Evolutionary conservation across 2,888 invertebrate genomes (phyloP).

Genomic region (Theodoxus fluviatilis): DNA sequence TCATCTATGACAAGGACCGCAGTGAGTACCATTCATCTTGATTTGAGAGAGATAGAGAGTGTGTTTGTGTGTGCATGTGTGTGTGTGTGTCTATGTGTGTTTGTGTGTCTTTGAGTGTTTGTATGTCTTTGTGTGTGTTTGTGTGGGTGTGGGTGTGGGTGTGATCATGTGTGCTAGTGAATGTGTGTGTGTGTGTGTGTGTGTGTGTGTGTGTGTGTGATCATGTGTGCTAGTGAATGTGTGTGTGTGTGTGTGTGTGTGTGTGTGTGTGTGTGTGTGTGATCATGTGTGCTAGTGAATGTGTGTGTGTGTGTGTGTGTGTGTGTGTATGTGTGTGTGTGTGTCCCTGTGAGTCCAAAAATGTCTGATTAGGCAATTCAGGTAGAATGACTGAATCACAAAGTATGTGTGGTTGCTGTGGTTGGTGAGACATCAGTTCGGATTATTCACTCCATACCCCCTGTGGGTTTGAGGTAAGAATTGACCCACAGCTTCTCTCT

Average conservation of each 20-base stretch:
- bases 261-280: slow-evolving; percentile 17
- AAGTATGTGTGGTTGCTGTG: background rate
- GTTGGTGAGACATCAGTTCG: background rate
- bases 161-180: background rate
- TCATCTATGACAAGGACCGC: slow-evolving; percentile 78
- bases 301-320: slow-evolving; percentile 13
- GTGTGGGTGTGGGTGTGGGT: background rate
- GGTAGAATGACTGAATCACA: too few relatives aligned
- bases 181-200: background rate
- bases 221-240: background rate
- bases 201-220: background rate
- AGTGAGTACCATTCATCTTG: slow-evolving; percentile 40
- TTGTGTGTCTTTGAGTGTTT: background rate
- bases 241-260: slow-evolving; percentile 2
- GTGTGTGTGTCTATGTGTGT: background rate
- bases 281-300: background rate
- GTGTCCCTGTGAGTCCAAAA: background rate
- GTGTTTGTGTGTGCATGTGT: background rate
- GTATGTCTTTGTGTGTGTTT: background rate
- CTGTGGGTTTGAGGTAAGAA: too few relatives aligned
- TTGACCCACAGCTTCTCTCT: too few relatives aligned
- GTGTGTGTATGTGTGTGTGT: slow-evolving; percentile 7
- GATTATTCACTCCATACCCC: too few relatives aligned
- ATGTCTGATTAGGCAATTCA: too few relatives aligned
- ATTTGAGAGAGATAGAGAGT: background rate